Base-by-base conservation (phyloP, 2,888 invertebrate species). In the Buathra laborator region DNA sequence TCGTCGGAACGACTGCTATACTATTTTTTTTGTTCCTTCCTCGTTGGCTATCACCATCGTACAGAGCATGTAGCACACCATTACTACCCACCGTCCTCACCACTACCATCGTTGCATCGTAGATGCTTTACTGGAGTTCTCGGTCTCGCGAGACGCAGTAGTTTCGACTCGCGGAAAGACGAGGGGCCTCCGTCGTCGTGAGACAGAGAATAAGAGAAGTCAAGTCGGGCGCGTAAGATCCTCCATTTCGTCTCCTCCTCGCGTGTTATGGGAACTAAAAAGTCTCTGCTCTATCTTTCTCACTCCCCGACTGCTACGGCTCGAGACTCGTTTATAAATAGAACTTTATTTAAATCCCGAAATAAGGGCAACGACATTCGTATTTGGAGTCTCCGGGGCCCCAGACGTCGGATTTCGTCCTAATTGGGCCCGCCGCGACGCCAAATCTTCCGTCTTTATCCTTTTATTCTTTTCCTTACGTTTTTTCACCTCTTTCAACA, bases 341-440 rank as follows among this genome's bases (percentile, higher is more conserved):
- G 91, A 86, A 90, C 88, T 90, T 90, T 91, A 90, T 92, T 91
- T 91, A 91, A 92, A 91, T 90, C 91, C 88, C 88, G 89, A 91
- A 92, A 91, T 91, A 92, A 92, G 92, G 92, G 91, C 92, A 92
- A 91, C 91, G 92, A 92, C 92, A 90, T 89, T 90, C 88, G 89
- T 89, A 89, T 89, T 89, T 90, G 89, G 83, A 81, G 74, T 81
- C 75, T 70, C 71, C 78, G 51, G 67, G 67, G 71, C 78, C 70
- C 51, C 59, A 77, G 80, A 77, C 70, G 56, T 7, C 76, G 46
- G 71, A 85, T 81, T 81, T 78, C 81, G 84, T 85, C 84, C 84
- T 78, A 85, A 85, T 85, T 85, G 78, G 82, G 80, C 76, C 76
- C 62, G 67, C 48, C 82, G 48, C 66, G 74, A 83, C 67, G 72